Base-by-base conservation (phyloP, 2,888 invertebrate species). In the Scrobipalpa atriplicella region DNA sequence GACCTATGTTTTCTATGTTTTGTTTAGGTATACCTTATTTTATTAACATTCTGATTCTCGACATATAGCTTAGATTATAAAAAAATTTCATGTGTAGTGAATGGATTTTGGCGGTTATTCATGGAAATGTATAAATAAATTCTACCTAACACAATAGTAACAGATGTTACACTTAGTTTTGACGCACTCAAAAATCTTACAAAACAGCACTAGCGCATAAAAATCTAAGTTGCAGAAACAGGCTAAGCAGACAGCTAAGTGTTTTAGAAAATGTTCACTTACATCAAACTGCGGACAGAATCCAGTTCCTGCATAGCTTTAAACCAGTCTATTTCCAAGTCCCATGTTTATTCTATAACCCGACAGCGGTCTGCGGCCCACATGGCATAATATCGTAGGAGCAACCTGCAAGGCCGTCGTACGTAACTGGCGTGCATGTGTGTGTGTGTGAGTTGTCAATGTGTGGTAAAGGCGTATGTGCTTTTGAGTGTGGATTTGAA, bases 341-440 rank as follows among this genome's bases (percentile, higher is more conserved):
- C n/a, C 56, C 38, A 58, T 58, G 58, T 58, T 58, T 58, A 58
- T 58, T 58, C 38, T 58, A 58, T 38, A 38, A 38, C n/a, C 58
- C 58, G 38, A n/a, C 56, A 11, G 13, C 56, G 36, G 19, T 19
- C 11, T 18, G 58, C 58, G 38, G 58, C 58, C 58, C 58, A 58
- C 58, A 58, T 58, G 58, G 58, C 58, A 58, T 58, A 58, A 58
- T 58, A 29, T 38, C 38, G 58, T 58, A 58, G 58, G 58, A 29
- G 58, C 58, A 58, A 58, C 36, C 36, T 58, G 58, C 58, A 58
- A 58, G 58, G 58, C 58, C 58, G 58, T 16, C 11, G 21, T 29
- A 38, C 58, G 36, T 58, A 29, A 58, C 58, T 9, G 2, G n/a
- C 16, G 29, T 36, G n/a, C 36, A 38, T 21, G 10, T 56, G 19